Percentiles rank a stretch among this genome's conserved stretches.
Evolutionary conservation across 2,888 invertebrate species (phyloP).

Genomic region (Epinotia demarniana): DNA sequence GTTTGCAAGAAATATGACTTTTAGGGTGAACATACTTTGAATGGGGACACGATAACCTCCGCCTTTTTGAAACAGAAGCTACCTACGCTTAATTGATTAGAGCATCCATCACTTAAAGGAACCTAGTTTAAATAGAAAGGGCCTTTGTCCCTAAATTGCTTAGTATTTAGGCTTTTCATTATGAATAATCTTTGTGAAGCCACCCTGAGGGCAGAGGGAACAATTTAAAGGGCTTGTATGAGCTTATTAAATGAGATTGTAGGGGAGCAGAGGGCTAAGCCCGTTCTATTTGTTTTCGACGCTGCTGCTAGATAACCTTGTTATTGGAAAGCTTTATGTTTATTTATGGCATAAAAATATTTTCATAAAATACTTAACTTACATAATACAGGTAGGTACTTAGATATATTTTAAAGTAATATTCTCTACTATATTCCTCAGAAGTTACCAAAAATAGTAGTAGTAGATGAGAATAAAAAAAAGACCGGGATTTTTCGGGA

Average conservation of each 20-base stretch:
- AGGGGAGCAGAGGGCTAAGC: slow-evolving; percentile 14
- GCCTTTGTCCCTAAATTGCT: slow-evolving; percentile 37
- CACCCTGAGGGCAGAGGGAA: slow-evolving; percentile 30
- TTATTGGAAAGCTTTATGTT: neutral
- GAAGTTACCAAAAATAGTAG: too few species aligned
- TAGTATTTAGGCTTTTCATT: slow-evolving; percentile 43
- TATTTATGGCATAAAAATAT: neutral
- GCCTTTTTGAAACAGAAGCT: slow-evolving; percentile 16
- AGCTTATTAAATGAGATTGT: slow-evolving; percentile 42
- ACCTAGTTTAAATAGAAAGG: slow-evolving; percentile 25
- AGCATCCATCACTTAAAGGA: slow-evolving; percentile 22
- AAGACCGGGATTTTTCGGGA: too few species aligned
- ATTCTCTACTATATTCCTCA: too few species aligned
- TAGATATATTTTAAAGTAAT: too few species aligned
- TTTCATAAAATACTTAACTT: too few species aligned
- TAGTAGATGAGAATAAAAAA: too few species aligned
- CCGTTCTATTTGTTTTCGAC: slow-evolving; percentile 15
- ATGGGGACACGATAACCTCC: neutral
- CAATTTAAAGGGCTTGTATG: slow-evolving; percentile 40
- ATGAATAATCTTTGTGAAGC: slow-evolving; percentile 38
- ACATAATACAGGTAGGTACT: too few species aligned
- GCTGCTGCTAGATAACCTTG: neutral
- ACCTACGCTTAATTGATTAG: slow-evolving; percentile 24
- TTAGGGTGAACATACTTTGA: neutral
- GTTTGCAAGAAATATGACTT: neutral